A percentile compares a stretch with the other conserved stretches of the same genome.
Conservation (phyloP, 1,140 invertebrate species). For the Plutomurus gul region DNA sequence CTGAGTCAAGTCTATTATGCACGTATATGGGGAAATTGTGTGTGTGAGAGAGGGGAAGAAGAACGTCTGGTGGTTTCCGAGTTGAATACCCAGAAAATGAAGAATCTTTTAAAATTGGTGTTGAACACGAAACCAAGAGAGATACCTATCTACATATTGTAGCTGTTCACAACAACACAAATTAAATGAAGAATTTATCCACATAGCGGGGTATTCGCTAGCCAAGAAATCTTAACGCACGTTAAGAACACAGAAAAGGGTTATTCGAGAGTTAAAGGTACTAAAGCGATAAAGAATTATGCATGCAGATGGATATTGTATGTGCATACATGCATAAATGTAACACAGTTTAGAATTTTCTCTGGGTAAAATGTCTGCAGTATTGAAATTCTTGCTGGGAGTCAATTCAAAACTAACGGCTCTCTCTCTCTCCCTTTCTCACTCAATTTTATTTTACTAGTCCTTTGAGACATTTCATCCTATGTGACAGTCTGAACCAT, state of each 20-base stretch:
- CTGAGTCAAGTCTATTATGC: neutral
- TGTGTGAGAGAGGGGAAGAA: neutral
- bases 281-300: neutral
- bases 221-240: no score
- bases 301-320: neutral
- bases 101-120: constrained; percentile 7
- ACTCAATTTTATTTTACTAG: no score
- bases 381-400: no score
- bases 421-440: no score
- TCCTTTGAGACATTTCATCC: no score
- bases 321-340: neutral
- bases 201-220: no score
- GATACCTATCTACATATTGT: no score
- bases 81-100: neutral
- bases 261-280: neutral
- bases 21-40: neutral
- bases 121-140: neutral
- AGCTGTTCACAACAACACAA: neutral
- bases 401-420: no score
- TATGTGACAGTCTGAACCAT: no score
- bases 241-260: no score
- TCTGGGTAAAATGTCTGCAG: neutral
- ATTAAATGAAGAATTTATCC: neutral
- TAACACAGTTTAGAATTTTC: neutral
- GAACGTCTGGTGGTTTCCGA: neutral